Conservation (phyloP, 2,113 vertebrate genomes). For the Spizaetus ornatus region DNA sequence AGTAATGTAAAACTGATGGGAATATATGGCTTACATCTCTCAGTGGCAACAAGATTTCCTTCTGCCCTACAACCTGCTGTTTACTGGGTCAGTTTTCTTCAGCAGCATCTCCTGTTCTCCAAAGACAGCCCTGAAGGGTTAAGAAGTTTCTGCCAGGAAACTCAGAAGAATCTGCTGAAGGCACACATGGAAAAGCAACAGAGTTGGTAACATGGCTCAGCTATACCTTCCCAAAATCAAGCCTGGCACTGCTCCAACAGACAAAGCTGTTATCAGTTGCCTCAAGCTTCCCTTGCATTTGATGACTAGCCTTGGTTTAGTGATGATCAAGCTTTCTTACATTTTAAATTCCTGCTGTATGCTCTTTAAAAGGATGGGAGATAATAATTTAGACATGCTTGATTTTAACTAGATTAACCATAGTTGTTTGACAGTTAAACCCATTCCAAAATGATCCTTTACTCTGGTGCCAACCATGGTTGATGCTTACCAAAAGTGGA, state of each 20-base stretch:
- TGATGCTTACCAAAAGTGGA: neutral
- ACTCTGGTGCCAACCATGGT: neutral
- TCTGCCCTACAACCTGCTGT: neutral
- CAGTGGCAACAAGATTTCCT: neutral
- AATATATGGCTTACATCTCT: neutral
- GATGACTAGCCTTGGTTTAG: neutral
- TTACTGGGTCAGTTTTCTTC: neutral
- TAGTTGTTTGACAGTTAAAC: neutral
- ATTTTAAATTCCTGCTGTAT: neutral
- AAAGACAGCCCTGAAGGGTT: neutral
- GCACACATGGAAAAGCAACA: neutral
- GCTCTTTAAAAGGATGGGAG: neutral
- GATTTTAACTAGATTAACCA: neutral
- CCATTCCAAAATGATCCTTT: neutral
- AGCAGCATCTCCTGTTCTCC: neutral
- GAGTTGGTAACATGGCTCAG: neutral
- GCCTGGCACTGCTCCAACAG: neutral
- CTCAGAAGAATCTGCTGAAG: neutral
- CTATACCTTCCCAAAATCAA: neutral
- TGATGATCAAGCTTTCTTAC: neutral
- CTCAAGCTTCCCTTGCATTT: neutral
- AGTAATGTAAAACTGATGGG: neutral
- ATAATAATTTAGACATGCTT: neutral
- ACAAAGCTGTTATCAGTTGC: neutral
- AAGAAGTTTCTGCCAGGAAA: neutral